Evolutionary conservation across 37 sponge, comb jelly and placozoan genomes (phyloP).

Genomic region (Amphimedon queenslandica): DNA sequence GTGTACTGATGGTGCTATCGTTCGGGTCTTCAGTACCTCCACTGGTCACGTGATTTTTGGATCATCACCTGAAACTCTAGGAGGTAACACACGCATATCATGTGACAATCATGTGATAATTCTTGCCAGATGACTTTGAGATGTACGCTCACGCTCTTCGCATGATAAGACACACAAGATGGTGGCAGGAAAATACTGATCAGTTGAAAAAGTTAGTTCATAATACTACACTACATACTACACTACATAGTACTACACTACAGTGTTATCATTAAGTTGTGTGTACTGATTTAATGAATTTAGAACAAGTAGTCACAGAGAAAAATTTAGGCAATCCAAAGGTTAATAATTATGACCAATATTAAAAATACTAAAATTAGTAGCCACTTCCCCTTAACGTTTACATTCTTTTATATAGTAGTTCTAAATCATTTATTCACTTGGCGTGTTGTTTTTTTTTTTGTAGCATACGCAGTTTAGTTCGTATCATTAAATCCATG

Average conservation of each 20-base stretch:
- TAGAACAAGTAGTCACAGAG: no score
- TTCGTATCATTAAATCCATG: conserved; percentile 78
- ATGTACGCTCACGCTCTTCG: conserved; percentile 55
- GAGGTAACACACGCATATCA: no score
- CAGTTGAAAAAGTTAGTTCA: conserved; percentile 29
- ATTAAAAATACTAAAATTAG: no score
- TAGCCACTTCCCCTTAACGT: no score
- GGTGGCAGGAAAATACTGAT: conserved; percentile 79
- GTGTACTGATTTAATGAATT: no score
- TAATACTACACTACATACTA: no score
- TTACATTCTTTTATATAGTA: no score
- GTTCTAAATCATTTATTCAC: not conserved
- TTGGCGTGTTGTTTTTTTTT: not conserved
- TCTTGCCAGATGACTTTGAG: conserved; percentile 38
- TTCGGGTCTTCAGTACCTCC: conserved; percentile 31
- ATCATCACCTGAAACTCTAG: not conserved
- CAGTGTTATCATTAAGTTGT: no score
- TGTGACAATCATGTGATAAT: not conserved
- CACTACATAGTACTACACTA: no score
- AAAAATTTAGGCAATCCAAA: no score
- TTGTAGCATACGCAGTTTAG: conserved; percentile 56
- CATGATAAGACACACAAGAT: conserved; percentile 73
- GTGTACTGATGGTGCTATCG: conserved; percentile 2
- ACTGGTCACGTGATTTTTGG: conserved; percentile 45
- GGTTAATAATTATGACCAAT: no score